These are phyloP conservation scores for Saiga tatarica DNA, from an alignment of 2,113 vertebrate species.

Conservation along the genomic window DNA sequence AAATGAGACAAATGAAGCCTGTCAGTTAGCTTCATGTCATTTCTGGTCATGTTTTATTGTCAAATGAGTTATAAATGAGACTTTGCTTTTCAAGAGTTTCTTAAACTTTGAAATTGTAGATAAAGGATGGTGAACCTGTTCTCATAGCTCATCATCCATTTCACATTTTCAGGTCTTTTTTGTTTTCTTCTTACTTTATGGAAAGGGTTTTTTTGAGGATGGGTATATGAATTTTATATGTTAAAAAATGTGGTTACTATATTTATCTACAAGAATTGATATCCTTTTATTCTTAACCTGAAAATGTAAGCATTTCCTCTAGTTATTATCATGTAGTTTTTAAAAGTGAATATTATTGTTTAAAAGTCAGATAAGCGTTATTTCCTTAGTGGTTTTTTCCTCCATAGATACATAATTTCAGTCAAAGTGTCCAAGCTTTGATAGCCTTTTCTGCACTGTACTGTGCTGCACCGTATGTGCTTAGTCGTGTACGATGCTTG, in stretches of 20 bases:
- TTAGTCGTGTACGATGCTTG: not conserved
- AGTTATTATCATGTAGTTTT: not conserved
- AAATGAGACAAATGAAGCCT: not conserved
- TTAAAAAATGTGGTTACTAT: not conserved
- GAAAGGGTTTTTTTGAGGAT: not conserved
- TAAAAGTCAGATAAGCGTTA: not conserved
- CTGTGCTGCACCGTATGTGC: not conserved
- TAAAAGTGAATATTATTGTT: not conserved
- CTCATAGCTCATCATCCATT: not conserved
- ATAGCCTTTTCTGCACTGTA: not conserved
- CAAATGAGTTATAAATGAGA: not conserved
- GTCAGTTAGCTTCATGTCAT: not conserved
- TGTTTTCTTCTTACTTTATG: not conserved
- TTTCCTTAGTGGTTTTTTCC: not conserved
- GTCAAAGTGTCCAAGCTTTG: not conserved
- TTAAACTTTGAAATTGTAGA: conserved; percentile 22
- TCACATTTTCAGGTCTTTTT: not conserved
- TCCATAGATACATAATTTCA: not conserved
- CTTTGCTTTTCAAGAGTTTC: conserved; percentile 4
- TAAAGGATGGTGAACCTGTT: not conserved
- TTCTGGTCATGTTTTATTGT: not conserved
- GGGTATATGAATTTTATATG: not conserved
- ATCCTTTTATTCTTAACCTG: conserved; percentile 2
- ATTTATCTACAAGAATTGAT: not conserved
- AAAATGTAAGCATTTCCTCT: not conserved